Base-by-base conservation (phyloP, 2,888 invertebrate genomes). In the Drosophila peninsularis region DNA sequence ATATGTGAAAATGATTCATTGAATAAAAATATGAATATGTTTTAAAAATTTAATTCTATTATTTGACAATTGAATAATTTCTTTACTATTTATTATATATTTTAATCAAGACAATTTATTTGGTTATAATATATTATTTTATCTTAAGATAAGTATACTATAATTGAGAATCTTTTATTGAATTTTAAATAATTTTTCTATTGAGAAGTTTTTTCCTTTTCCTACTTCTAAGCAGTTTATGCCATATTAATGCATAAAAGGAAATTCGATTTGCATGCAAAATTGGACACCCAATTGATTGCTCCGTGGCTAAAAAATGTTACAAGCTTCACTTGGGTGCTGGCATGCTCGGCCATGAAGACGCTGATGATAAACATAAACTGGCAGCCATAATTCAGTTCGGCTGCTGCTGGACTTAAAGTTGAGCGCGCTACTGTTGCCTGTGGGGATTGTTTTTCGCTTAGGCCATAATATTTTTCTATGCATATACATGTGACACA, bases 341-440 rank as follows among this genome's bases (percentile, higher is more conserved):
- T 42, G 7, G 27, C 50, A 58, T 72, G 73, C 63, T 53, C 69
- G 19, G 24, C 53, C 32, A 37, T 14, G 19, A 32, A 36, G 13
- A 21, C 13, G 42, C 21, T 49, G 53, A 30, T 39, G 55, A 71
- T 81, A 81, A 71, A 78, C 70, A 70, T 78, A 70, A 70, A 56
- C 62, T 57, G 64, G 30, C 65, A 50, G 64, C 52, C 57, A 80
- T 82, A 82, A 83, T 71, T 75, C 67, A 77, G 50, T 42, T 54
- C 37, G 36, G 47, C 54, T 69, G 50, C 45, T 45, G n/a, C 36
- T 50, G 60, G 57, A 42, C 65, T 75, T 62, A 62, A 78, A 76
- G 79, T 57, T 56, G 58, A 17, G 47, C 41, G 32, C 61, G 65
- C 45, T 50, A 32, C 44, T 45, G 34, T 54, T 30, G 69, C 62